A percentile compares a stretch with the other conserved stretches of the same genome.
These are phyloP conservation scores for Scatophagus argus DNA, from an alignment of 2,113 vertebrate genomes.

Conservation along the genomic window DNA sequence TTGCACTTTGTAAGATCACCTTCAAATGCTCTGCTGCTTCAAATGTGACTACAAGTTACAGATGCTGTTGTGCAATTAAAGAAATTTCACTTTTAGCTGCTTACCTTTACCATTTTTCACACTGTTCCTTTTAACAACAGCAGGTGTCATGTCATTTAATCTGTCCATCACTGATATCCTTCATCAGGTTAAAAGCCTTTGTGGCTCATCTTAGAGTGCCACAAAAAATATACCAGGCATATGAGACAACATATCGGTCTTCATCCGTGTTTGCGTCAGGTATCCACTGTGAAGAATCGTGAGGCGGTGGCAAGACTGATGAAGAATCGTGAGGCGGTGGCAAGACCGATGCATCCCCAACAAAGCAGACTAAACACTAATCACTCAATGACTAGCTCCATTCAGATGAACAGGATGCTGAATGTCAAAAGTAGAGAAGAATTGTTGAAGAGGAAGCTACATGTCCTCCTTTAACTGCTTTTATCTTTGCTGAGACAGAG, in stretches of 20 bases:
- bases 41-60: background rate
- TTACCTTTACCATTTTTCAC: slow-evolving; percentile 67
- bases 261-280: background rate
- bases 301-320: slow-evolving; percentile 22
- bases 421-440: slow-evolving; percentile 7
- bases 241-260: background rate
- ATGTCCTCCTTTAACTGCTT: background rate
- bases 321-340: slow-evolving; percentile 16
- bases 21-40: background rate
- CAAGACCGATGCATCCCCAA: slow-evolving; percentile 43
- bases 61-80: background rate
- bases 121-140: slow-evolving; percentile 46
- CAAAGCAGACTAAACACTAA: slow-evolving; percentile 10
- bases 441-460: background rate
- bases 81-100: slow-evolving; percentile 1
- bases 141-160: slow-evolving; percentile 23
- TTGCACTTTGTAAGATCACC: background rate
- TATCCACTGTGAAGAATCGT: slow-evolving; percentile 27
- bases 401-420: slow-evolving; percentile 10
- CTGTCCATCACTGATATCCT: slow-evolving; percentile 53
- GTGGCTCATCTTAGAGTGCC: background rate
- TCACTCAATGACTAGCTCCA: background rate
- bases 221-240: background rate
- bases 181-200: slow-evolving; percentile 4
- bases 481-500: background rate